phyloP scores from a whole-genome alignment of 2,888 invertebrate species.

The Stenodema calcarata region DNA sequence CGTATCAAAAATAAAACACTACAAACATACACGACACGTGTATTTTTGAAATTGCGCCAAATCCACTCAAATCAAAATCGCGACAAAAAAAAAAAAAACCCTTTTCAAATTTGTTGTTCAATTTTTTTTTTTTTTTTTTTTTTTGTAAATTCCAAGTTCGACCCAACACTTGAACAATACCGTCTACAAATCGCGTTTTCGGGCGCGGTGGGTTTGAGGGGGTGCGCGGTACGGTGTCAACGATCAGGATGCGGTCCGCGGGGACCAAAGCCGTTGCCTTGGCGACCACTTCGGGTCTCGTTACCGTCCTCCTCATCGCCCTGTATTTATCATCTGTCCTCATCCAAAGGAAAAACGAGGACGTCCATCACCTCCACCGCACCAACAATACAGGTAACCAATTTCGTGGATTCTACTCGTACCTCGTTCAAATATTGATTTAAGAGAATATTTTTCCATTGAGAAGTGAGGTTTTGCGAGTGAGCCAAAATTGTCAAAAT shows the following conservation, averaged over 20 bases:
- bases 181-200: background rate
- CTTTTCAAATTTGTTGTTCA: background rate
- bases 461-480: too few species aligned
- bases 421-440: too few species aligned
- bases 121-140: background rate
- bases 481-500: too few species aligned
- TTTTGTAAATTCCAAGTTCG: background rate
- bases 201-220: background rate
- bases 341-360: constrained; percentile 17
- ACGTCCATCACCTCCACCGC: background rate
- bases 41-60: too few species aligned
- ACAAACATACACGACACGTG: too few species aligned
- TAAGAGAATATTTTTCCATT: too few species aligned
- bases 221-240: constrained; percentile 7
- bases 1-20: background rate
- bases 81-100: too few species aligned
- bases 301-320: constrained; percentile 34
- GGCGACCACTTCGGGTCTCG: constrained; percentile 28
- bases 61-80: too few species aligned
- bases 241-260: constrained; percentile 36
- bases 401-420: too few species aligned
- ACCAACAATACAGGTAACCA: background rate
- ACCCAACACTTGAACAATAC: background rate
- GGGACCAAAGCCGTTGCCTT: constrained; percentile 35
- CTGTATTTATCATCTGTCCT: constrained; percentile 32